A percentile compares a stretch with the other conserved stretches of the same genome.
Conservation (phyloP, 2,797 vertebrate genomes). For the Chromobotia macracanthus region DNA sequence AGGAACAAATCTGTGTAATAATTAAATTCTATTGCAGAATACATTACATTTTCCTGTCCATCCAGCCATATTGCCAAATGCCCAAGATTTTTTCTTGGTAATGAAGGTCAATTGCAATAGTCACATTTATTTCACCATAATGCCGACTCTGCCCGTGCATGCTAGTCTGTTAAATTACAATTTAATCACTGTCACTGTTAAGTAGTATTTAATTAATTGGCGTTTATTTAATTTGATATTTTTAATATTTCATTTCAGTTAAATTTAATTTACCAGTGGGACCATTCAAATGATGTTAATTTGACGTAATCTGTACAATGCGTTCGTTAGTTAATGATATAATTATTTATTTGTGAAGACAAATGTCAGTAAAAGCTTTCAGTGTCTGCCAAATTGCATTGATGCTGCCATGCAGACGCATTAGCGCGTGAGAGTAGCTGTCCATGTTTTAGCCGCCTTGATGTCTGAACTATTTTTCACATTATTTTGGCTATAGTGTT, state of each 20-base stretch:
- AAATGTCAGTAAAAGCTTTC: not conserved
- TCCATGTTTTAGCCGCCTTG: no score
- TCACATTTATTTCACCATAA: slow-evolving; percentile 65
- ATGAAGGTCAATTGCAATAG: slow-evolving; percentile 68
- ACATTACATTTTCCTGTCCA: slow-evolving; percentile 21
- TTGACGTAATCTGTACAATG: not conserved
- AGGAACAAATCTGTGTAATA: slow-evolving; percentile 24
- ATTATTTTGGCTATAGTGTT: no score
- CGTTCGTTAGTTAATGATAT: slow-evolving; percentile 5
- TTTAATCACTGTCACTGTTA: slow-evolving; percentile 64
- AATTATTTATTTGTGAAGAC: slow-evolving; percentile 7
- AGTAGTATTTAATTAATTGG: slow-evolving; percentile 13
- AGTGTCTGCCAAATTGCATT: slow-evolving; percentile 2
- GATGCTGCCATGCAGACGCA: not conserved
- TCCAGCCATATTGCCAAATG: slow-evolving; percentile 21
- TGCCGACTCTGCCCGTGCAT: slow-evolving; percentile 54
- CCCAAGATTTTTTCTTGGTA: slow-evolving; percentile 61
- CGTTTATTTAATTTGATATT: not conserved
- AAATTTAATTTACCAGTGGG: slow-evolving; percentile 51
- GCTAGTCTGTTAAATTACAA: slow-evolving; percentile 68
- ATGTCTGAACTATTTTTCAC: no score
- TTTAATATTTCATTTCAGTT: slow-evolving; percentile 34
- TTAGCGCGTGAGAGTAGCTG: not conserved
- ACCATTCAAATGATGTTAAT: slow-evolving; percentile 11
- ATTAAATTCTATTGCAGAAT: slow-evolving; percentile 24